Evolutionary conservation across 2,113 vertebrate genomes (phyloP).

Genomic region (Hypomesus transpacificus): DNA sequence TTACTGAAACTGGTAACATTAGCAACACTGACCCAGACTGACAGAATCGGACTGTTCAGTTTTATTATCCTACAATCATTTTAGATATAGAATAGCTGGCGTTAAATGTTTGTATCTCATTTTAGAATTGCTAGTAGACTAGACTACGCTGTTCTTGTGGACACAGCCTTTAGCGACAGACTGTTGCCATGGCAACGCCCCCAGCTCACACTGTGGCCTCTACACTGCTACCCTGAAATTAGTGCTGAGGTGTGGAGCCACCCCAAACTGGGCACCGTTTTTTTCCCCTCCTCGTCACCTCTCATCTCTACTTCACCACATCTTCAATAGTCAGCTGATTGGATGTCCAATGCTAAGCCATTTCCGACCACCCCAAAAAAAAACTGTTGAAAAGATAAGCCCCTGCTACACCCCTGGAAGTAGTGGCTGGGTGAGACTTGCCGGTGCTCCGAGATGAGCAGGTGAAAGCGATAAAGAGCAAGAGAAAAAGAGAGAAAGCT

Average conservation of each 20-base stretch:
- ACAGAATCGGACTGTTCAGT: too few species aligned
- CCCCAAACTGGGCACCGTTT: constrained; percentile 62
- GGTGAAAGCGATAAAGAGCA: constrained; percentile 56
- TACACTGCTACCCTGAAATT: constrained; percentile 75
- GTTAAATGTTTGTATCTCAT: too few species aligned
- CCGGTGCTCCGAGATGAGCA: constrained; percentile 25
- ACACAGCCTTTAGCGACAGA: constrained; percentile 65
- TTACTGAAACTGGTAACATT: too few species aligned
- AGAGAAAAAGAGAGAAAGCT: constrained; percentile 49
- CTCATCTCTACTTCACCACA: not conserved
- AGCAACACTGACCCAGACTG: too few species aligned
- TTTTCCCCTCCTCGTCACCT: constrained; percentile 26
- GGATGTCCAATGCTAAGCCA: constrained; percentile 31
- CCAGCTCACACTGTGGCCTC: constrained; percentile 65
- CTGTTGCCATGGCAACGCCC: constrained; percentile 69
- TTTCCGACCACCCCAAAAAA: not conserved
- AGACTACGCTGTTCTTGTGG: constrained; percentile 51
- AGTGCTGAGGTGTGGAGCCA: constrained; percentile 71
- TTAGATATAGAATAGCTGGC: too few species aligned
- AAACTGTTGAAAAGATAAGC: constrained; percentile 65
- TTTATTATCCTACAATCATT: too few species aligned
- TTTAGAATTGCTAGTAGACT: too few species aligned
- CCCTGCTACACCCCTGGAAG: constrained; percentile 33
- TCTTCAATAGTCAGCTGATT: constrained; percentile 11
- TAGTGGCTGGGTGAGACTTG: constrained; percentile 21